These are phyloP conservation scores for Archaeoteleia sp. DNA, from an alignment of 2,888 invertebrate species.

Conservation along the genomic window DNA sequence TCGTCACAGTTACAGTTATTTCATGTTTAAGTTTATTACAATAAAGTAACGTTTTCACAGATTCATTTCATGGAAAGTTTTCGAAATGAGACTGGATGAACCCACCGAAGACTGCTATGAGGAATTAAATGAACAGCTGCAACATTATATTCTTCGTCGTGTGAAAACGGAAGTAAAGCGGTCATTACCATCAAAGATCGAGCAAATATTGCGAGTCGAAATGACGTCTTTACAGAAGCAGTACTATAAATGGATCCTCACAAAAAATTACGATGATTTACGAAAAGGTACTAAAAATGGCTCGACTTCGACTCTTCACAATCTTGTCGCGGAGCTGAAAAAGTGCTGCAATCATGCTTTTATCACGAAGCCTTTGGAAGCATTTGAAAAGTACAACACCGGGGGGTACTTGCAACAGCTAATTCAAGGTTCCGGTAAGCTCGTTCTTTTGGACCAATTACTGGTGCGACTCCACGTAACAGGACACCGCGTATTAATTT, in stretches of 20 bases:
- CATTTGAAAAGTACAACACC: constrained; percentile 81
- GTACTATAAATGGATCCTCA: constrained; percentile 99
- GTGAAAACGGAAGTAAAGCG: constrained; percentile 99
- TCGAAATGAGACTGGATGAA: constrained; percentile 94
- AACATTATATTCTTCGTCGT: constrained; percentile 94
- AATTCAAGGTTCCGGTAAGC: constrained; percentile 95
- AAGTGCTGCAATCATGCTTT: constrained; percentile 99
- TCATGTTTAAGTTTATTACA: too few species aligned
- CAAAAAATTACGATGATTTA: constrained; percentile 97
- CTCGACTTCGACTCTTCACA: constrained; percentile 94
- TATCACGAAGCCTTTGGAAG: constrained; percentile 87
- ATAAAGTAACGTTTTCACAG: constrained; percentile 77
- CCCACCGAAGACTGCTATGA: constrained; percentile 95
- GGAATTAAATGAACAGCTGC: constrained; percentile 95
- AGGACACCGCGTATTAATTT: constrained; percentile 97
- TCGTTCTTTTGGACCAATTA: constrained; percentile 95
- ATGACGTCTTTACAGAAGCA: constrained; percentile 98
- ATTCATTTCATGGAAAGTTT: constrained; percentile 95
- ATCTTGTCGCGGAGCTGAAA: constrained; percentile 98
- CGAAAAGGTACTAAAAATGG: constrained; percentile 96
- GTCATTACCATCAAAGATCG: constrained; percentile 98
- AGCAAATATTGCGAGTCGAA: constrained; percentile 98
- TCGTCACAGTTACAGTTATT: neutral
- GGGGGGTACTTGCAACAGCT: constrained; percentile 87
- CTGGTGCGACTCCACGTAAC: constrained; percentile 93